Base-by-base conservation (phyloP, 2,888 invertebrate species). In the Trilocha varians region DNA sequence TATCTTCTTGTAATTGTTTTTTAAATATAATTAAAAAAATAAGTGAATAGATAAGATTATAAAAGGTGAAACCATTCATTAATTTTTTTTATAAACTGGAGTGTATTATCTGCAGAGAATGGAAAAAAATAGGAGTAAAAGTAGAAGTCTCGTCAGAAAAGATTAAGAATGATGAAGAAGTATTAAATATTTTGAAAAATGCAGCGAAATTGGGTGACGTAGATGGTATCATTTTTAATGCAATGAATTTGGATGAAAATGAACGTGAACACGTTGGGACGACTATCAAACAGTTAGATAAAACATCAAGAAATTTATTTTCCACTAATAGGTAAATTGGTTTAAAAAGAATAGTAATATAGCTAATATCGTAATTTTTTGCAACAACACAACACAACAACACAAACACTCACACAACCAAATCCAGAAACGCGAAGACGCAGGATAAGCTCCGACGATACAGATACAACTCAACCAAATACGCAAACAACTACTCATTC, bases 181-280 rank as follows among this genome's bases (percentile, higher is more conserved):
- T 63, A 1, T 13, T 40, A 2, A 39, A 38, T 15, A 41, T 66
- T 4, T 14, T 67, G 1, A 52, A 47, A 4, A 45, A 56, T 1
- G 49, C 52, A 36, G 39, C 33, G n/a, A 34, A 41, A 15, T 32
- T 59, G 36, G 63, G 58, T 0, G 39, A 51, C 3, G 13, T 68
- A 3, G 61, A 64, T 46, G 60, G 67, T 5, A 53, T 70, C 32
- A 64, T 57, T 43, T 36, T 56, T 0, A 39, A 53, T 3, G 43
- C 49, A 13, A 50, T 49, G 9, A 42, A 45, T 11, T 3, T 9
- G 13, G n/a, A 5, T 13, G 11, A 1, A 9, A 32, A 16, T 16
- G 37, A 46, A n/a, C 38, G 40, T 11, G 47, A 41, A 1, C 36
- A 44, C 2, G 41, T 49, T n/a, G 46, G 55, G 17, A 41, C 45